Evolutionary conservation across 1,140 invertebrate species (phyloP), one percentile per base, ranked within the genome.

Genomic region (Drosophila pseudoananassae): DNA sequence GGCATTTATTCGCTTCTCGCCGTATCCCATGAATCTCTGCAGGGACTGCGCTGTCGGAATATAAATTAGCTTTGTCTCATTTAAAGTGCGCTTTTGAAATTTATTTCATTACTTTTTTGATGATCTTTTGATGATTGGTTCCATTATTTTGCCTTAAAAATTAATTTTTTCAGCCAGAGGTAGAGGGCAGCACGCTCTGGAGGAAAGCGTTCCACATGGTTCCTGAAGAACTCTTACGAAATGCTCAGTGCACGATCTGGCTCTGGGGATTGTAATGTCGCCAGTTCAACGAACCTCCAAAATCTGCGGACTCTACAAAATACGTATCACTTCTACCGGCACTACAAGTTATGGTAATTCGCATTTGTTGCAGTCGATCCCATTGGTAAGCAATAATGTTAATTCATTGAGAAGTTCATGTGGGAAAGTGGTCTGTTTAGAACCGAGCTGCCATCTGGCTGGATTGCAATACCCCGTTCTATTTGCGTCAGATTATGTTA

Each of bases 81-180:
- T 84, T 84, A 71, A 52, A 73, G 77, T 72, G 65, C 55, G 52
- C 45, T 55, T 55, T 14, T 50, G 71, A 75, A 70, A 72, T 78
- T 72, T 75, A 73, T 80, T 74, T 74, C 56, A 68, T 72, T 78
- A 51, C 43, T 9, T 72, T 84, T 83, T 64, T 79, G 31, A 79
- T 83, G 76, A 76, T 65, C 66, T 64, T 78, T 76, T 63, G 64
- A 76, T 63, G 71, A 65, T 60, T 73, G 66, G 43, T 64, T 51
- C 51, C 56, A 72, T 59, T 72, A 61, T 61, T 57, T 63, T 33
- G 20, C 4, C 49, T 65, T 56, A 10, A 49, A 55, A 56, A 43
- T 31, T 20, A 50, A 49, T 47, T 53, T 68, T 15, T 46, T 43
- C 23, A 9, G 9, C 38, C 27, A 12, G 53, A 38, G 12, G 10